Conservation (phyloP, 53 echinoderm and acorn worm species). For the Paelopatides confundens region DNA sequence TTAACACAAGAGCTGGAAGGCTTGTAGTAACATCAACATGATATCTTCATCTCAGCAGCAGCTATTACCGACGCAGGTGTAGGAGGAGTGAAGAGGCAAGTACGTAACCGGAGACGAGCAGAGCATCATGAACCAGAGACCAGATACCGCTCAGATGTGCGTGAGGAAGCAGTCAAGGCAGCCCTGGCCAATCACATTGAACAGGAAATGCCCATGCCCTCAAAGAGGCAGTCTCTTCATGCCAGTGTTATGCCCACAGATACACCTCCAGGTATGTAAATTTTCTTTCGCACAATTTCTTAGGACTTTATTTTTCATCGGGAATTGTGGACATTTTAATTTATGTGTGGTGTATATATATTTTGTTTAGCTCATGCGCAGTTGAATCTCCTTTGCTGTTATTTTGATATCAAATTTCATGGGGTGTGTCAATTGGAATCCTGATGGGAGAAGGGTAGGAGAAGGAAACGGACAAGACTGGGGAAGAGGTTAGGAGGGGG, state of each 20-base stretch:
- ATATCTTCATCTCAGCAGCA: not conserved
- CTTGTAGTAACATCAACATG: not conserved
- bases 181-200: slow-evolving; percentile 93
- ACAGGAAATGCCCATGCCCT: slow-evolving; percentile 87
- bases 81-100: slow-evolving; percentile 43
- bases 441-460: too few species aligned
- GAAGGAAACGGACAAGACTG: too few species aligned
- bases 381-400: not conserved
- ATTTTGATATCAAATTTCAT: not conserved
- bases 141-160: slow-evolving; percentile 94
- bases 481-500: too few species aligned
- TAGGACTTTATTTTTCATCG: too few species aligned
- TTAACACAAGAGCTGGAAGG: not conserved
- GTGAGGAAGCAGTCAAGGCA: slow-evolving; percentile 95
- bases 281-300: too few species aligned
- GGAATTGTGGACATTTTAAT: too few species aligned
- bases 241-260: slow-evolving; percentile 89
- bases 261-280: slow-evolving; percentile 92
- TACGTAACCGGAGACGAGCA: slow-evolving; percentile 64
- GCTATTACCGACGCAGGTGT: not conserved
- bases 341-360: too few species aligned
- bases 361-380: not conserved
- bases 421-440: too few species aligned
- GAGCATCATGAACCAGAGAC: slow-evolving; percentile 96
- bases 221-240: slow-evolving; percentile 92